Evolutionary conservation across 2,113 vertebrate species (phyloP), one percentile per base, ranked within the genome.

Genomic region (Chionis minor): DNA sequence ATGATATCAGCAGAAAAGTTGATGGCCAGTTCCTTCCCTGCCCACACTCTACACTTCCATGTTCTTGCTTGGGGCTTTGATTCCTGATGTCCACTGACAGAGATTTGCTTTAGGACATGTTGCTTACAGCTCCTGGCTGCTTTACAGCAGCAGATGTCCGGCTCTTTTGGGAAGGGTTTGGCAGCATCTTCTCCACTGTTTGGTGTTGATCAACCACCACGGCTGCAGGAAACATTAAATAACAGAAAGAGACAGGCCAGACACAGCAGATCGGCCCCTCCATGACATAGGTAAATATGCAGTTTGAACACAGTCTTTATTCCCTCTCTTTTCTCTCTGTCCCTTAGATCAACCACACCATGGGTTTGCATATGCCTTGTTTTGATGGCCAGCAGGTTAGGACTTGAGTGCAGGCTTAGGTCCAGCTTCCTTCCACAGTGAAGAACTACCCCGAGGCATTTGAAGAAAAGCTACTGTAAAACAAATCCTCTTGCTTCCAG

Each of bases 211-310:
- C 63, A 86, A 81, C 86, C n/a, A 84, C n/a, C 47, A 63, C 22
- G 69, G 72, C 52, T 92, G 27, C 56, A 89, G 69, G 51, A 91
- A 94, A 84, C 21, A 55, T 86, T 91, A 96, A 92, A 88, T 91
- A 95, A 88, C 71, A 77, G 81, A 91, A 80, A 66, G 33, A 90
- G 11, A 66, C 13, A 58, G 66, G 21, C 33, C 86, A 92, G 73
- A 59, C 44, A 47, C 17, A 81, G 59, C 15, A 81, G 38, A 81
- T n/a, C 4, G 2, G n/a, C 75, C 26, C 21, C 26, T 84, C 28
- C 21, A 44, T 54, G 52, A 42, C n/a, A 71, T 23, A 66, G 75
- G 88, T 84, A 75, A 95, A 63, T 58, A 73, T 1, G 14, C 28
- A 47, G 5, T 91, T 88, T 18, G 59, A 84, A 12, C 23, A 63